Conservation (phyloP, 2,113 vertebrate species). For the Sarotherodon lohbergeri region DNA sequence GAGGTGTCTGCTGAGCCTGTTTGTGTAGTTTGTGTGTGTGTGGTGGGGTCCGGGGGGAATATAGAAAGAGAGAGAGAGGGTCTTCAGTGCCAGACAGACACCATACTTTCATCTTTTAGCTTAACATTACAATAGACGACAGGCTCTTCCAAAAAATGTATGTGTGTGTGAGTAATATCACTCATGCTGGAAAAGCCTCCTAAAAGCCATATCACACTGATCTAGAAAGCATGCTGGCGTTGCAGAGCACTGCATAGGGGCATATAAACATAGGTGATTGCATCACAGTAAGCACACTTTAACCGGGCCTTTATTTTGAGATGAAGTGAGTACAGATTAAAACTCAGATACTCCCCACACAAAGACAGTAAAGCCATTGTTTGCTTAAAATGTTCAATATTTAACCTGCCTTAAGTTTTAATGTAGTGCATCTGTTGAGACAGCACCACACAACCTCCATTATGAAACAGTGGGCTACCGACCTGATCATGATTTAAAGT, state of each 20-base stretch:
- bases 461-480: neutral
- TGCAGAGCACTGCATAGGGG: neutral
- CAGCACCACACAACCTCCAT: neutral
- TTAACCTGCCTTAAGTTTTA: neutral
- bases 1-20: slow-evolving; percentile 58
- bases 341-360: neutral
- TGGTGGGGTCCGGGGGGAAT: slow-evolving; percentile 35
- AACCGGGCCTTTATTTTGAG: neutral
- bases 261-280: neutral
- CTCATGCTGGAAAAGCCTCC: neutral
- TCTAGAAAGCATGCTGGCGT: slow-evolving; percentile 5
- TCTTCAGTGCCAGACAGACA: slow-evolving; percentile 52
- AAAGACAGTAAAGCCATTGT: neutral
- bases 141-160: slow-evolving; percentile 15
- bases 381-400: neutral
- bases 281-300: neutral
- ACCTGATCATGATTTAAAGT: neutral
- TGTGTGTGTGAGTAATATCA: neutral
- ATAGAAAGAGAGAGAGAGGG: slow-evolving; percentile 22
- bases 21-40: slow-evolving; percentile 39
- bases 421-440: neutral
- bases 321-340: neutral
- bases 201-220: slow-evolving; percentile 25
- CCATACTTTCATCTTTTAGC: slow-evolving; percentile 57
- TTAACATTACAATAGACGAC: slow-evolving; percentile 47